These are phyloP conservation scores for Enhydra lutris DNA, from an alignment of 2,113 vertebrate genomes.

Conservation along the genomic window DNA sequence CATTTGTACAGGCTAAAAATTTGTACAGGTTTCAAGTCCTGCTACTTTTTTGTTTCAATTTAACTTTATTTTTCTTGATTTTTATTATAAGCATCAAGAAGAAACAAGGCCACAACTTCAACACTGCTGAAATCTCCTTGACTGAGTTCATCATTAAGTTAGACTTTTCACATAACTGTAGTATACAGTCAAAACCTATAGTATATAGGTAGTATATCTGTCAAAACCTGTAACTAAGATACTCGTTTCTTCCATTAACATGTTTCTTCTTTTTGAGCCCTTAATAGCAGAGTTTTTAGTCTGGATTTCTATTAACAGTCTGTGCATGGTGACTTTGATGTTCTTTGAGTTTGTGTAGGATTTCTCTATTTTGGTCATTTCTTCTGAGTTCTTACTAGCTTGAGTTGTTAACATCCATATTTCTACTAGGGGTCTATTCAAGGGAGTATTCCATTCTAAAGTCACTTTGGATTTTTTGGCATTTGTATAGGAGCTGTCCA, in stretches of 20 bases:
- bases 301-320: neutral
- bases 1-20: neutral
- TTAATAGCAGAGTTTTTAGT: neutral
- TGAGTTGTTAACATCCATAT: neutral
- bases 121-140: neutral
- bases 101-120: neutral
- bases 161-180: accelerated
- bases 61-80: neutral
- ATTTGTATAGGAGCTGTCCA: neutral
- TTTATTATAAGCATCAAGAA: neutral
- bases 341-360: neutral
- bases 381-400: neutral
- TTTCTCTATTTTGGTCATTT: neutral
- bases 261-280: neutral
- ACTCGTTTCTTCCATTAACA: neutral
- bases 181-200: neutral
- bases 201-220: neutral
- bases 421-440: neutral
- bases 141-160: neutral
- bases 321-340: neutral
- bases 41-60: neutral
- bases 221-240: neutral
- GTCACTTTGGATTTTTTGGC: neutral
- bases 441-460: neutral
- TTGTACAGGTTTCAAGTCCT: neutral